Evolutionary conservation across 2,113 vertebrate genomes (phyloP), one percentile per base, ranked within the genome.

Genomic region (Lepus timidus): DNA sequence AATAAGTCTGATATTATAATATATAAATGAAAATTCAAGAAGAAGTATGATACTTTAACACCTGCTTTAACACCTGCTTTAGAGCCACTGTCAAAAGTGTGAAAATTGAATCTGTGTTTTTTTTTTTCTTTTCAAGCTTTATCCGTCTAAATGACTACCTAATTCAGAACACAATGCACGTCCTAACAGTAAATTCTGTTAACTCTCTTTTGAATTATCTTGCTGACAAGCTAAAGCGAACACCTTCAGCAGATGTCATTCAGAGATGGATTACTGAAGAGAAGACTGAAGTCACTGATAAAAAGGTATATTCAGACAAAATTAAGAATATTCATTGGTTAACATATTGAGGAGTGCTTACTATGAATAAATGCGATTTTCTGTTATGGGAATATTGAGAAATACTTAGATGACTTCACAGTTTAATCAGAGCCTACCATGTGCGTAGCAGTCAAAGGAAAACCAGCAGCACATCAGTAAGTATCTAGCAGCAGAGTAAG

Each of bases 61-160:
- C 22, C 87, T 87, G 19, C 80, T 88, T 85, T 49, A 80, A 67
- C 70, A 79, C 22, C 87, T 87, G 19, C 33, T 58, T 87, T 96
- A 87, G 49, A 94, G 25, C 73, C 83, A 93, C 55, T 76, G 39
- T 93, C 4, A 88, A 84, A 91, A 85, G 31, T 76, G 64, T 8
- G 33, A 88, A 94, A 90, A 81, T 68, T 96, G 51, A 97, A 86
- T 23, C 22, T 74, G 10, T 49, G 2, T 73, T 62, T 93, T 64
- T 91, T 91, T 33, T 97, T 95, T 67, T 81, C 33, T 91, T 85
- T 81, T 95, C 61, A 94, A 99, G 99, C 97, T 99, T 99, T 96
- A 98, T 99, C 91, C 98, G 98, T 85, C 98, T 99, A 58, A 98
- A 98, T 88, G 99, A 99, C 96, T 99, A 99, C 94, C 88, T 99